Conservation (phyloP, 2,113 vertebrate genomes). For the Rhagologus leucostigma region DNA sequence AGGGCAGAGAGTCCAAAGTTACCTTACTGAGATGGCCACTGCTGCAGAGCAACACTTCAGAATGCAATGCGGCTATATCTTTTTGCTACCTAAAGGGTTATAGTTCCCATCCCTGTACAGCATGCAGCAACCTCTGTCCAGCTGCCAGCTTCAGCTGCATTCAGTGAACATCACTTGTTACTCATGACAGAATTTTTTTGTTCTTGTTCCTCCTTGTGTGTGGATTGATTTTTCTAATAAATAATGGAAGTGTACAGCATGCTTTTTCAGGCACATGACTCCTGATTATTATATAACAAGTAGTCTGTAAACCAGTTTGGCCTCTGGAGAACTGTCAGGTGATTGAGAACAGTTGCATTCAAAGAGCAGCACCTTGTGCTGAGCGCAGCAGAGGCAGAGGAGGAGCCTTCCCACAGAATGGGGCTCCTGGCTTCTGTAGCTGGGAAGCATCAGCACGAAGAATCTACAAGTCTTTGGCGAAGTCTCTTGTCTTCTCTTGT, state of each 20-base stretch:
- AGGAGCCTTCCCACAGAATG: not conserved
- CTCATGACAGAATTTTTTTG: not conserved
- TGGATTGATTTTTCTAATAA: not conserved
- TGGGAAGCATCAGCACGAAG: conserved; percentile 61
- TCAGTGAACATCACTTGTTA: not conserved
- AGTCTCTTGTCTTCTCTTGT: conserved; percentile 56
- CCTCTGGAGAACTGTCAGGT: not conserved
- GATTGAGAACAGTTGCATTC: accelerated
- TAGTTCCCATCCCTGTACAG: not conserved
- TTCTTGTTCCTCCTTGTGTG: not conserved
- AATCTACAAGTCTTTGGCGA: conserved; percentile 73
- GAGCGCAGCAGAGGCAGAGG: accelerated
- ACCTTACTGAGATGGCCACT: not conserved
- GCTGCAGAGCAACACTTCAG: not conserved
- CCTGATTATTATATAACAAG: not conserved
- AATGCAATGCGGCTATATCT: not conserved
- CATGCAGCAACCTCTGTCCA: not conserved
- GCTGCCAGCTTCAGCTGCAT: not conserved
- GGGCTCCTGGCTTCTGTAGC: not conserved
- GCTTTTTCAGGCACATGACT: not conserved
- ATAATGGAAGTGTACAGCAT: not conserved
- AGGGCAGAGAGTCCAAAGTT: not conserved
- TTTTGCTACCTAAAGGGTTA: not conserved
- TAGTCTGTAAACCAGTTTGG: not conserved
- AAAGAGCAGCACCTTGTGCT: not conserved